A percentile compares a stretch with the other conserved stretches of the same genome.
These are phyloP conservation scores for Hippocampus zosterae DNA, from an alignment of 2,113 vertebrate genomes.

Conservation along the genomic window DNA sequence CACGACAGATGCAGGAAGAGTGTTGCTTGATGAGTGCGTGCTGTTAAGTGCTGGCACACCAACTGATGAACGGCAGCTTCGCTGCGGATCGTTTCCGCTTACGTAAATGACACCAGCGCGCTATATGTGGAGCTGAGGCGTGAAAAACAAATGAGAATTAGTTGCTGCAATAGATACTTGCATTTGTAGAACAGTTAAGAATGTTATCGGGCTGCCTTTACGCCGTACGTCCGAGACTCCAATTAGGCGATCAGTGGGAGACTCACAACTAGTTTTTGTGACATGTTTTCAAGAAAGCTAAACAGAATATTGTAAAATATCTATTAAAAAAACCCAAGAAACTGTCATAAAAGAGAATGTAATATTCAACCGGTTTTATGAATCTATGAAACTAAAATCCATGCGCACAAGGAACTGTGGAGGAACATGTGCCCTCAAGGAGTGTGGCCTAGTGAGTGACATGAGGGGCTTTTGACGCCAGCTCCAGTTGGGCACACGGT, in stretches of 20 bases:
- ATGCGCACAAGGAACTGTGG: too few species aligned
- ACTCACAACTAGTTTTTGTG: not conserved
- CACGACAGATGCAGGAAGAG: not conserved
- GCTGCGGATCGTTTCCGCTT: constrained; percentile 12
- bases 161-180: not conserved
- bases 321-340: too few species aligned
- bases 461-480: too few species aligned
- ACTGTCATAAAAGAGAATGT: too few species aligned
- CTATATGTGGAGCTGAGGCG: constrained; percentile 49
- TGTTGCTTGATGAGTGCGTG: constrained; percentile 8
- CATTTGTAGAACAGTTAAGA: not conserved
- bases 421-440: too few species aligned
- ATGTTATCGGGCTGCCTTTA: not conserved
- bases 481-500: too few species aligned
- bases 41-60: constrained; percentile 2
- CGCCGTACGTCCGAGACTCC: not conserved
- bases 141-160: constrained; percentile 29
- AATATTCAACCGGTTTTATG: too few species aligned
- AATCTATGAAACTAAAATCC: too few species aligned
- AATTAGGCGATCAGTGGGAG: not conserved
- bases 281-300: too few species aligned
- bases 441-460: too few species aligned
- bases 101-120: constrained; percentile 45
- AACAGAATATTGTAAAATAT: too few species aligned
- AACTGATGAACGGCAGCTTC: not conserved